Conservation (phyloP, 2,113 vertebrate species). For the Otolemur garnettii region DNA sequence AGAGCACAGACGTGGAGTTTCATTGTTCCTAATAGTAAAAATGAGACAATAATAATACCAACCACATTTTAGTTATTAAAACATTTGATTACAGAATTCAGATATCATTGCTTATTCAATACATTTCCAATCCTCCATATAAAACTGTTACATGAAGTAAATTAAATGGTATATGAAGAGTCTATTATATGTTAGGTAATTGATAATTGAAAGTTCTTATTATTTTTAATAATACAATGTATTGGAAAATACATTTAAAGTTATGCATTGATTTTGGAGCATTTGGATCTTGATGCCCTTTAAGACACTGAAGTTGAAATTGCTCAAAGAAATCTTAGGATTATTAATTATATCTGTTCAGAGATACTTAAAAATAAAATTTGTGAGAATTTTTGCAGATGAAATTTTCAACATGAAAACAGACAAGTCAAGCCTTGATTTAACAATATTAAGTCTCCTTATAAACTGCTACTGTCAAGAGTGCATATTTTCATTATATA, state of each 20-base stretch:
- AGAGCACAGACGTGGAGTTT: not conserved
- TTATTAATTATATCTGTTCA: not conserved
- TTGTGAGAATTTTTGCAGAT: not conserved
- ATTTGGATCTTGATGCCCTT: not conserved
- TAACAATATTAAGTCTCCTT: not conserved
- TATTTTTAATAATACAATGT: conserved; percentile 4
- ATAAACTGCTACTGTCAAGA: not conserved
- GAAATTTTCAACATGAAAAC: not conserved
- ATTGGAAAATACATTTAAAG: not conserved
- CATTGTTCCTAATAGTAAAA: not conserved
- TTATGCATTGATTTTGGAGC: not conserved
- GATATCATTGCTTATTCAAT: not conserved
- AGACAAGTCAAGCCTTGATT: not conserved
- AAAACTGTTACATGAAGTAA: conserved; percentile 5
- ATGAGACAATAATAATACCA: not conserved
- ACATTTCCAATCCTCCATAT: not conserved
- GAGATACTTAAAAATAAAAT: not conserved
- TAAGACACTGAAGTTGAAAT: conserved; percentile 7
- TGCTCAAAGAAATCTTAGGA: not conserved
- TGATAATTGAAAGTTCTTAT: not conserved
- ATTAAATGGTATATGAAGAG: not conserved
- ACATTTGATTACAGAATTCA: not conserved
- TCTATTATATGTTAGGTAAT: not conserved
- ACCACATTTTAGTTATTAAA: not conserved
- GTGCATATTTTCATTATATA: conserved; percentile 3